Base-by-base conservation (phyloP, 2,888 invertebrate genomes). In the Liodrosophila aerea region DNA sequence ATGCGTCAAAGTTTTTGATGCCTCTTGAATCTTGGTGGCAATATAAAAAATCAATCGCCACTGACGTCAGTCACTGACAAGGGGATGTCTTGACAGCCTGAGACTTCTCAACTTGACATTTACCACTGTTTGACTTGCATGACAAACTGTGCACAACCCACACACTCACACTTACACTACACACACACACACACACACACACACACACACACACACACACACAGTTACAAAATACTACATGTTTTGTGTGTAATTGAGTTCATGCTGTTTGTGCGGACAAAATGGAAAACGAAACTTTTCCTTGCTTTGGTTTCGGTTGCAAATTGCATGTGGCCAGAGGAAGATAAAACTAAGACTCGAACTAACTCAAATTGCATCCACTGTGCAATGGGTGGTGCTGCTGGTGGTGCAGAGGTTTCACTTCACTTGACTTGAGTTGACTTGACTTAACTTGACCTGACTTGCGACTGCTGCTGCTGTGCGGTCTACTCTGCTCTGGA, bases 61-160 rank as follows among this genome's bases (percentile, higher is more conserved):
- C 56, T 83, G 86, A 80, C 81, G 76, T 85, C 77, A 83, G n/a
- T n/a, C n/a, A n/a, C n/a, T n/a, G n/a, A 46, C 46, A 27, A 39
- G 36, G 45, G 40, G 22, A 64, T 33, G 47, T 16, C 39, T 44
- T 37, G 36, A 12, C 44, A 27, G 18, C 41, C 53, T 41, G 13
- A n/a, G 46, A 52, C 18, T 43, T 45, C 57, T 45, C 50, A 45
- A 29, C 64, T 50, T 56, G 71, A 39, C 75, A 56, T 64, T 70
- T 53, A 52, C 31, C 50, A 67, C 47, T 47, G 44, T 56, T 69
- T 63, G 47, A 40, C 54, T 43, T 57, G 34, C 40, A 16, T 41
- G 58, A 51, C 58, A 61, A 50, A 61, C 13, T 36, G 36, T 49
- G 4, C 39, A 51, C 39, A 61, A 18, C 31, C 15, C 39, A 49